Percentiles rank a stretch among this genome's conserved stretches.
phyloP scores from a whole-genome alignment of 2,113 vertebrate species.

The Zosterops lateralis region DNA sequence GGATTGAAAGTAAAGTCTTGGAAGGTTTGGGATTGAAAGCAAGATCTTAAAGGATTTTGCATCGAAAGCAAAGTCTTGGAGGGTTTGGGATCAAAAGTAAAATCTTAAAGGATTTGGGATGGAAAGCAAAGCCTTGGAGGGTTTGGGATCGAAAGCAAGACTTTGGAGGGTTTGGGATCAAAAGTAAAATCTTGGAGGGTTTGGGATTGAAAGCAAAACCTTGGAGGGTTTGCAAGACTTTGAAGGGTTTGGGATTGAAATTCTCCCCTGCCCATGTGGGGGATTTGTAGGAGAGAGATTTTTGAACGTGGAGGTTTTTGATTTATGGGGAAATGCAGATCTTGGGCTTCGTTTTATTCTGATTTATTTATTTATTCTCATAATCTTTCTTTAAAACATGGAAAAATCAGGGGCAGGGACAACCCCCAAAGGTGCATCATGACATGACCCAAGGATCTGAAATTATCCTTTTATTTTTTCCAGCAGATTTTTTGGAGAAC shows the following conservation, averaged over 20 bases:
- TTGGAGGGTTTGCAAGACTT: fast-evolving
- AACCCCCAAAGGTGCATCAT: fast-evolving
- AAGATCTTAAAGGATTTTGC: not conserved
- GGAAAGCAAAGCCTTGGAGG: too few species aligned
- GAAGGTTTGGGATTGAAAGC: too few species aligned
- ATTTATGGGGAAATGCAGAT: not conserved
- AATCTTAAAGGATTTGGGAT: too few species aligned
- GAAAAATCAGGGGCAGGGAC: not conserved
- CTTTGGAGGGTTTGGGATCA: fast-evolving
- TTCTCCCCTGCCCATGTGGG: fast-evolving
- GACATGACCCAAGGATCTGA: fast-evolving
- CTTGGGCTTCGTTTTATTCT: not conserved
- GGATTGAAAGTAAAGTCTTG: fast-evolving
- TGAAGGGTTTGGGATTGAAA: fast-evolving
- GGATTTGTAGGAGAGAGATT: not conserved
- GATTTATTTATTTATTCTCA: not conserved
- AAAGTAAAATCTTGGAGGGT: fast-evolving
- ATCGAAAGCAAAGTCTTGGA: fast-evolving
- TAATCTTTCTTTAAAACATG: not conserved
- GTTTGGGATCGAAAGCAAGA: too few species aligned
- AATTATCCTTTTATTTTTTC: not conserved
- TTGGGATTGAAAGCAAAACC: fast-evolving
- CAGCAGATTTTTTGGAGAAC: not conserved
- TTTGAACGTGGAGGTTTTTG: fast-evolving
- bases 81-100: not conserved